These are phyloP conservation scores for Nyleta sp. DNA, from an alignment of 2,888 invertebrate genomes.

Conservation along the genomic window DNA sequence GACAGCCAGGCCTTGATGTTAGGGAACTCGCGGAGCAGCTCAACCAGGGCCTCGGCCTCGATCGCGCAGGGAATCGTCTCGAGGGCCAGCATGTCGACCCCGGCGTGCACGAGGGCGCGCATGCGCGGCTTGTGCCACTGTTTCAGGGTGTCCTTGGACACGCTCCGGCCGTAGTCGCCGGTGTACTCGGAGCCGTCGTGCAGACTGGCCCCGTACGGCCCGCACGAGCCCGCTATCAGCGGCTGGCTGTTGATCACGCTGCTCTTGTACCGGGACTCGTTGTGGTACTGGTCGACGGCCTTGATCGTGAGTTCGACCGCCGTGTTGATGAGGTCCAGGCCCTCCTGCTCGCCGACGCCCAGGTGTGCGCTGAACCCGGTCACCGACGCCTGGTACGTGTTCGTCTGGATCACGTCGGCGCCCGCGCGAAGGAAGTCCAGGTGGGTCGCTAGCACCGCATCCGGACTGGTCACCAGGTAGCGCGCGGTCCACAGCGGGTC, in stretches of 20 bases:
- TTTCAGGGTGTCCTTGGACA: constrained; percentile 86
- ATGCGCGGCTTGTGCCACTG: constrained; percentile 94
- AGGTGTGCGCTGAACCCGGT: constrained; percentile 88
- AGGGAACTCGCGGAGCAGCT: constrained; percentile 91
- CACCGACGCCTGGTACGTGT: constrained; percentile 81
- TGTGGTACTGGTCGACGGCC: constrained; percentile 84
- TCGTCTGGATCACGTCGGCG: constrained; percentile 88
- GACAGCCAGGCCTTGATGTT: constrained; percentile 92
- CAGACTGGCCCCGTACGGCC: constrained; percentile 95
- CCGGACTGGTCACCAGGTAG: constrained; percentile 90
- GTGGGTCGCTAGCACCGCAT: constrained; percentile 91
- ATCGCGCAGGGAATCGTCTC: constrained; percentile 95
- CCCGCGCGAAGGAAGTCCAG: constrained; percentile 93
- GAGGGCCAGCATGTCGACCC: constrained; percentile 93
- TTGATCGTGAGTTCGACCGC: constrained; percentile 89
- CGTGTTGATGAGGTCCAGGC: constrained; percentile 88
- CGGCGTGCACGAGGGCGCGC: constrained; percentile 89
- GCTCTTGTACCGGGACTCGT: constrained; percentile 68
- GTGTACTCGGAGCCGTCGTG: constrained; percentile 97
- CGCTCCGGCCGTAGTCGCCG: constrained; percentile 90
- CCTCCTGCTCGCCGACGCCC: constrained; percentile 87
- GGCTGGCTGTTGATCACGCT: constrained; percentile 81
- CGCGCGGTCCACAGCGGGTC: constrained; percentile 96
- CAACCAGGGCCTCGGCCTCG: constrained; percentile 93
- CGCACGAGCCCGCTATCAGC: constrained; percentile 93